phyloP scores from a whole-genome alignment of 2,113 vertebrate species.

The Parus major region DNA sequence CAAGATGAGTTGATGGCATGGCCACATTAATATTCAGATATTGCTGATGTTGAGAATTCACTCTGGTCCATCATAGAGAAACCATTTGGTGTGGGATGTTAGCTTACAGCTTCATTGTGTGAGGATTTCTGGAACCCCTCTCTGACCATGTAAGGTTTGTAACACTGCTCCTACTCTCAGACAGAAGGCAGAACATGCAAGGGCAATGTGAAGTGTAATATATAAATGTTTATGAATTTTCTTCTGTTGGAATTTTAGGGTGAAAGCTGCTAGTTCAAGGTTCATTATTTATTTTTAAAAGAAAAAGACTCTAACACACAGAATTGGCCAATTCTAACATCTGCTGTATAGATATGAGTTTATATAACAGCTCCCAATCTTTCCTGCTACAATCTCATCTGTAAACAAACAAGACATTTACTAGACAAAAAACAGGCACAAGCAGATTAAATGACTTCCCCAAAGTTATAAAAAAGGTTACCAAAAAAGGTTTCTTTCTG shows the following conservation, averaged over 20 bases:
- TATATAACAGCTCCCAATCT: background rate
- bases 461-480: background rate
- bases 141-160: background rate
- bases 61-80: background rate
- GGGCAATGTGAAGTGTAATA: background rate
- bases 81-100: background rate
- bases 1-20: rapidly evolving
- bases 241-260: background rate
- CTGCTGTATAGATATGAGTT: background rate
- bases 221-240: background rate
- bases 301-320: background rate
- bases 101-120: background rate
- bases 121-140: background rate
- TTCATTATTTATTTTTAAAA: background rate
- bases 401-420: slow-evolving; percentile 12
- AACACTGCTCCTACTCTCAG: background rate
- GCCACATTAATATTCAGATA: background rate
- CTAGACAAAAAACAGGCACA: background rate
- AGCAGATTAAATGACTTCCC: background rate
- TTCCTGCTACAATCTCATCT: background rate
- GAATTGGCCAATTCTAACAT: background rate
- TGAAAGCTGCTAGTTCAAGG: background rate
- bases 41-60: background rate
- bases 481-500: background rate
- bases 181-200: background rate